Percentiles rank a stretch among this genome's conserved stretches.
These are phyloP conservation scores for Gallirallus australis DNA, from an alignment of 2,797 vertebrate species.

Conservation along the genomic window DNA sequence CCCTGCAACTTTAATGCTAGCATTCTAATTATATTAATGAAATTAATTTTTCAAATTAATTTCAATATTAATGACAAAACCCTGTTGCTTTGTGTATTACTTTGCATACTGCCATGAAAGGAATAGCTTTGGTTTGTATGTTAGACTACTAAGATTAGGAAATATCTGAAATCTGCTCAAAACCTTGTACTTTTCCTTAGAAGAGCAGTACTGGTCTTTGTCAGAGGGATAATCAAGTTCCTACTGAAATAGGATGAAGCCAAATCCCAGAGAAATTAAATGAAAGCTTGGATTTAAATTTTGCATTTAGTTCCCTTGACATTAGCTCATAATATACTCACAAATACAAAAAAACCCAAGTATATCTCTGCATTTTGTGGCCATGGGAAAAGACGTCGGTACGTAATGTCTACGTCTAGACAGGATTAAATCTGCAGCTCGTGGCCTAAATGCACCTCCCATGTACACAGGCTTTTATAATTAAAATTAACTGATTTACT, in stretches of 20 bases:
- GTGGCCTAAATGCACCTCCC: background rate
- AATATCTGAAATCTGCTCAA: background rate
- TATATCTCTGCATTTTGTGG: background rate
- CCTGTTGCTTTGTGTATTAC: background rate
- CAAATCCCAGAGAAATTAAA: background rate
- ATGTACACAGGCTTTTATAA: background rate
- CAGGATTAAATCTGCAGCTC: background rate
- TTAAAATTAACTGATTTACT: background rate
- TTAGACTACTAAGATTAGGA: background rate
- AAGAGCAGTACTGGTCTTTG: background rate
- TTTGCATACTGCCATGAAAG: background rate
- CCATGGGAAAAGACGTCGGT: background rate
- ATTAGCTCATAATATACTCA: background rate
- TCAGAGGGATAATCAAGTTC: background rate
- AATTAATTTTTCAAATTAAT: background rate
- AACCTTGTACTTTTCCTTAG: background rate
- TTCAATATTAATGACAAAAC: background rate
- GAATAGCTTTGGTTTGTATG: background rate
- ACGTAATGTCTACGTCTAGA: background rate
- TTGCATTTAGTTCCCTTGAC: background rate
- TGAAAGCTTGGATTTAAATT: background rate
- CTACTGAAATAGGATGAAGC: background rate
- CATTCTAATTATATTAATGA: background rate
- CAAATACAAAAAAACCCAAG: background rate
- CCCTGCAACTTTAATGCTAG: background rate